Evolutionary conservation across 1,140 invertebrate genomes (phyloP), one percentile per base, ranked within the genome.

Genomic region (Ditylenchus dipsaci): DNA sequence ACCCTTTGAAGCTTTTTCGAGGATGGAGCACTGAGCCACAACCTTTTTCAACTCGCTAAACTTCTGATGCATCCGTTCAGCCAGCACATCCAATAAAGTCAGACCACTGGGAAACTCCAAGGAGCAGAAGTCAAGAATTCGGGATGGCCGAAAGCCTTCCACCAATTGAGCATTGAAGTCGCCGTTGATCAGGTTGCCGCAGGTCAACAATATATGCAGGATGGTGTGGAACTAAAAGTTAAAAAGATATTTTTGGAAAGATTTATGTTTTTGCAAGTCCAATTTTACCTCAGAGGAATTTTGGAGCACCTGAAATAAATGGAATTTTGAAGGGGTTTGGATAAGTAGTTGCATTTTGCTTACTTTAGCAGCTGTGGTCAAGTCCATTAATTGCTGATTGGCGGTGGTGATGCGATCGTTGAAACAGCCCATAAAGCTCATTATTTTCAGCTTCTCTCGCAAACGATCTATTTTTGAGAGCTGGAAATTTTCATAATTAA

Each of bases 381-480:
- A 23, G 26, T 42, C 49, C 21, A 30, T 33, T 26, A 73, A 57
- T 67, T 75, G 73, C 72, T 73, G 70, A 33, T 75, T 75, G 19
- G 74, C 33, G 19, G 59, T 45, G 9, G 33, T 21, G 1, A 72
- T 19, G 5, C 72, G 58, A 9, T 67, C 43, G 30, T 69, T 61
- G 33, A 73, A 73, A 26, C 33, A 42, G 1, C 73, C 73, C 53
- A 73, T 76, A 27, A 73, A 65, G 56, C 27, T 27, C 72, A 73
- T 75, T 15, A 75, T 19, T n/a, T 53, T 30, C 13, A 73, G 47
- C 47, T 76, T 73, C 29, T 73, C 72, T 26, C 59, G 30, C 19
- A 73, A 42, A n/a, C 72, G 63, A 30, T 73, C 72, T 58, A 73
- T 68, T 60, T 70, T 76, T 17, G 72, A 60, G 47, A 73, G 53